Evolutionary conservation across 2,888 invertebrate genomes (phyloP), one percentile per base, ranked within the genome.

Genomic region (Plusia festucae): DNA sequence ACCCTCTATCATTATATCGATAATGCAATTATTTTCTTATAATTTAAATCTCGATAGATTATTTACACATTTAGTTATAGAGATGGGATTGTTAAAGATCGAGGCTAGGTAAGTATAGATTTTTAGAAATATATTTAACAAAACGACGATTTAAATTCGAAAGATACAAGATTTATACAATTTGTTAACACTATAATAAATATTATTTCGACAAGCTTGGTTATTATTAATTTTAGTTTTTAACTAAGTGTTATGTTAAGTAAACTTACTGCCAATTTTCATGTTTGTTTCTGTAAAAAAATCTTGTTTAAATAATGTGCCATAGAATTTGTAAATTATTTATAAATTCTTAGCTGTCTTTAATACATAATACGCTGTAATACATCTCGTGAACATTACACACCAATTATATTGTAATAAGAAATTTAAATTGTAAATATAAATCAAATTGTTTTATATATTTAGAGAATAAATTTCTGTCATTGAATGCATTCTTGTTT

Each of bases 391-490:
- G 55, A 67, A 68, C 56, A 8, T 51, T 63, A 62, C 61, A 70
- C 44, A 70, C 57, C 53, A 68, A 67, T 68, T 51, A 56, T 64
- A 65, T 70, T 58, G 55, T 57, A 74, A 54, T 67, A 40, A 65
- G 20, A 57, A 65, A 53, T 44, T 15, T 63, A 57, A 76, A 71
- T 73, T 90, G 88, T 89, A 89, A 88, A 91, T 90, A 88, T 77
- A 78, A 89, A 91, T 89, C 88, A 91, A 80, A 90, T 91, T 88
- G 84, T 92, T 92, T 91, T 93, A 92, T 91, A 92, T 89, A 90
- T 92, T 91, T 93, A 91, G 90, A 90, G 83, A 94, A 88, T 93
- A 93, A 92, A 93, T 88, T 86, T 86, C 85, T 89, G 86, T 89
- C 87, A 88, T 86, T 86, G 76, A 79, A 81, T 71, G 54, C 51